A percentile compares a stretch with the other conserved stretches of the same genome.
phyloP scores from a whole-genome alignment of 2,797 vertebrate genomes.

The Cuculus canorus region DNA sequence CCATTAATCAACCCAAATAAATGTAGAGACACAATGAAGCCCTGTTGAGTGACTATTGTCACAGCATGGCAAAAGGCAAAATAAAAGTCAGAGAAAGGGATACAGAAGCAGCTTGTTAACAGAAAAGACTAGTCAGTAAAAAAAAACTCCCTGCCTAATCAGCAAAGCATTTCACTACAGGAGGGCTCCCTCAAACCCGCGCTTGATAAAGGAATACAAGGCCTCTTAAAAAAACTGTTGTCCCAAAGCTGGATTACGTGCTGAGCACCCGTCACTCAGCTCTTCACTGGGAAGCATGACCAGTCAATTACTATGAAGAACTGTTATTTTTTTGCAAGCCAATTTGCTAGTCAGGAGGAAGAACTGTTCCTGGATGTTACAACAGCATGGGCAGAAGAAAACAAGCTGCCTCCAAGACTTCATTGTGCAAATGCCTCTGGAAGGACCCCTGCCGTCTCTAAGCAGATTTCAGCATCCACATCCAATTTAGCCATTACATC shows the following conservation, averaged over 20 bases:
- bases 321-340: neutral
- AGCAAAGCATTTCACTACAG: constrained; percentile 10
- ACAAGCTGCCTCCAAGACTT: neutral
- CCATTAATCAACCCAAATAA: neutral
- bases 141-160: neutral
- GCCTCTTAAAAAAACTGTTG: neutral
- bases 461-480: neutral
- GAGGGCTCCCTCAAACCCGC: neutral
- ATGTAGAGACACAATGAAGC: neutral
- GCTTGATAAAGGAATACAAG: neutral
- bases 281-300: neutral
- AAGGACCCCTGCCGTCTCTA: neutral
- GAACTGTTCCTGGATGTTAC: neutral
- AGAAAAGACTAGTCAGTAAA: neutral
- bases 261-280: neutral
- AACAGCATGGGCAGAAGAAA: neutral
- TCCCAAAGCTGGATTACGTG: neutral
- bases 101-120: constrained; percentile 3
- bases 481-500: neutral
- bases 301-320: constrained; percentile 1
- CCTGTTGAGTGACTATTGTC: neutral
- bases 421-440: constrained; percentile 1
- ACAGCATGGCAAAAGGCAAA: neutral
- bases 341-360: constrained; percentile 31
- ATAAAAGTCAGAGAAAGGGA: constrained; percentile 8